phyloP scores from a whole-genome alignment of 2,888 invertebrate species.

The Himalopsyche anomala region DNA sequence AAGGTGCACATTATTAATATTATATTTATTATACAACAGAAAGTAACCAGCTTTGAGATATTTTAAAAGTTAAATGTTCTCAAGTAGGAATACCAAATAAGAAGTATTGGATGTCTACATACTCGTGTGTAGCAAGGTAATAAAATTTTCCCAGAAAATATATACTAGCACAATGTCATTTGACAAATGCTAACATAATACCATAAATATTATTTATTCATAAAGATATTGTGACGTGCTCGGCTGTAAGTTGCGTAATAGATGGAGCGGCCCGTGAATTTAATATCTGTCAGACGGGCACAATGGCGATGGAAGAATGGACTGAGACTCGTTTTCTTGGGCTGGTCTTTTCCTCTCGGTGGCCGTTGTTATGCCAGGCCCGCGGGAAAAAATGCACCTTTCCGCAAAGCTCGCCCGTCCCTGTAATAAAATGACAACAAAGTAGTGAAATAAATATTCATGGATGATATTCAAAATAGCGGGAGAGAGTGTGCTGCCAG shows the following conservation, averaged over 20 bases:
- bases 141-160: not conserved
- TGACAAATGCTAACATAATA: slow-evolving; percentile 23
- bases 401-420: slow-evolving; percentile 47
- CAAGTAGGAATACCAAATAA: no score
- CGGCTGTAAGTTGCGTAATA: slow-evolving; percentile 49
- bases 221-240: slow-evolving; percentile 42
- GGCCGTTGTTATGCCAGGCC: slow-evolving; percentile 33
- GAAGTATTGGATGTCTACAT: not conserved
- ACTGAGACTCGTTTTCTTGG: slow-evolving; percentile 45
- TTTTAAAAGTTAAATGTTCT: no score
- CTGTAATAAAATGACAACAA: slow-evolving; percentile 49
- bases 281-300: slow-evolving; percentile 60
- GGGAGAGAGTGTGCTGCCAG: slow-evolving; percentile 16
- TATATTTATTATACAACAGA: no score
- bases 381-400: slow-evolving; percentile 58
- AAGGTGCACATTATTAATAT: no score
- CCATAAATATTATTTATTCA: slow-evolving; percentile 40
- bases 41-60: no score
- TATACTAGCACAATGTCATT: not conserved
- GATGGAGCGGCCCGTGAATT: slow-evolving; percentile 57
- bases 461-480: slow-evolving; percentile 52
- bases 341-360: slow-evolving; percentile 23
- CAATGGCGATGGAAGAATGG: slow-evolving; percentile 57
- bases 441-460: slow-evolving; percentile 52
- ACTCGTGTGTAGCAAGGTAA: not conserved